Evolutionary conservation across 1,140 invertebrate genomes (phyloP).

Genomic region (Brachionus paranguensis): DNA sequence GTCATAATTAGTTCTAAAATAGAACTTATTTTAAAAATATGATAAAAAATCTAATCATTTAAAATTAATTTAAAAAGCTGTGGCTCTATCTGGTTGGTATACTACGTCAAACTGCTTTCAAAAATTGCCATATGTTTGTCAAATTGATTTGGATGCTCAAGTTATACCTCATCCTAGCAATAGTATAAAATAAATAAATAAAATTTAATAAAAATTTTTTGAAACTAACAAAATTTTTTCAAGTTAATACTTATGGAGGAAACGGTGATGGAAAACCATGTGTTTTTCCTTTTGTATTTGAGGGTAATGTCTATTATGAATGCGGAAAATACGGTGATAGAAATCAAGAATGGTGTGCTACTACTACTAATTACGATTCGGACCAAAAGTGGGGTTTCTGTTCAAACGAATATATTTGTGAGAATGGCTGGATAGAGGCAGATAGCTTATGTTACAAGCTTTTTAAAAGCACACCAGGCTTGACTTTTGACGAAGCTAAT

Average conservation of each 20-base stretch:
- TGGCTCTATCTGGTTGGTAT: neutral
- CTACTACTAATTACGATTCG: constrained; percentile 41
- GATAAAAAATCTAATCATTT: too few relatives aligned
- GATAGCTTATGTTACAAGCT: neutral
- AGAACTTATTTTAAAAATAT: neutral
- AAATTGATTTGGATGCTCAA: constrained; percentile 11
- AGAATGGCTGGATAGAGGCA: neutral
- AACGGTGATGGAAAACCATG: constrained; percentile 35
- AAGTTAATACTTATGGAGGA: constrained; percentile 2
- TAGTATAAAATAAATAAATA: constrained; percentile 8
- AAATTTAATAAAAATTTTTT: neutral
- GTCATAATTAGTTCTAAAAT: too few relatives aligned
- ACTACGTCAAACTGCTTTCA: constrained; percentile 23
- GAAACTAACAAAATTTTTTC: neutral
- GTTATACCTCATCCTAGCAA: constrained; percentile 32
- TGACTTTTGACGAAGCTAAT: constrained; percentile 5
- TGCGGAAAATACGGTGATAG: constrained; percentile 23
- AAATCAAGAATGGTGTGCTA: constrained; percentile 40
- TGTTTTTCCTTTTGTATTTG: constrained; percentile 42
- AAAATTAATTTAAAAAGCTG: neutral
- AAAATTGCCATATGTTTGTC: constrained; percentile 9
- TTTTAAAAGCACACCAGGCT: neutral
- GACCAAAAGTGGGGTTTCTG: constrained; percentile 42
- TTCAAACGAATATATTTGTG: neutral
- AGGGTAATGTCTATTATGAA: constrained; percentile 35